phyloP scores from a whole-genome alignment of 1,140 invertebrate species.

The Zophobas morio region DNA sequence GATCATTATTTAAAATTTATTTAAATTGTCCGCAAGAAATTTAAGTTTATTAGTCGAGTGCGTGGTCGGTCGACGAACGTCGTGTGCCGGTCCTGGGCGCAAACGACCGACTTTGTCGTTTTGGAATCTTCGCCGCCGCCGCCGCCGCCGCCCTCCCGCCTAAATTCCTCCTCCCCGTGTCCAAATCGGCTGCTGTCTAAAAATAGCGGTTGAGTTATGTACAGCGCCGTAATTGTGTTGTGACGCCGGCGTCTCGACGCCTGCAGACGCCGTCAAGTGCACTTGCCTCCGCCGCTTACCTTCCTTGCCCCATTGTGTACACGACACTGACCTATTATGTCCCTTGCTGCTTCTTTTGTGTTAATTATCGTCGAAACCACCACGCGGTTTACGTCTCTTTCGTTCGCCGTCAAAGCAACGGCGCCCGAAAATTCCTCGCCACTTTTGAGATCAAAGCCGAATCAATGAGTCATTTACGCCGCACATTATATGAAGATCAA shows the following conservation, averaged over 20 bases:
- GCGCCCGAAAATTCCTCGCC: background rate
- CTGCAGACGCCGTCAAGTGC: conserved; percentile 48
- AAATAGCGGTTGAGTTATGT: conserved; percentile 36
- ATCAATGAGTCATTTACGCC: conserved; percentile 12
- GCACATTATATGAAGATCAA: background rate
- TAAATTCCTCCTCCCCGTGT: too few species aligned
- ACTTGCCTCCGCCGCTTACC: conserved; percentile 43
- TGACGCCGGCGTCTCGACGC: conserved; percentile 46
- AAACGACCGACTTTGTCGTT: too few species aligned
- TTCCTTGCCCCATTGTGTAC: conserved; percentile 33
- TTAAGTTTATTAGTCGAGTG: too few species aligned
- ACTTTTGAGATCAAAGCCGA: conserved; percentile 4
- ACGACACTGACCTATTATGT: conserved; percentile 42
- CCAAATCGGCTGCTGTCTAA: background rate
- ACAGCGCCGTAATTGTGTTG: conserved; percentile 38
- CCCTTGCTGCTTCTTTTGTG: conserved; percentile 35
- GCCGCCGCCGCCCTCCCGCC: too few species aligned
- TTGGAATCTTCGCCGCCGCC: too few species aligned
- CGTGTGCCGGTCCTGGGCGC: too few species aligned
- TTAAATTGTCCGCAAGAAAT: too few species aligned
- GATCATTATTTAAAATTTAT: too few species aligned
- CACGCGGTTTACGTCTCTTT: conserved; percentile 12
- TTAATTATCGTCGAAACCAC: conserved; percentile 35
- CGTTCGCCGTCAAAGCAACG: background rate
- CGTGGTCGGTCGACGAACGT: too few species aligned